These are phyloP conservation scores for Harpagus bidentatus DNA, from an alignment of 2,113 vertebrate species.

Conservation along the genomic window DNA sequence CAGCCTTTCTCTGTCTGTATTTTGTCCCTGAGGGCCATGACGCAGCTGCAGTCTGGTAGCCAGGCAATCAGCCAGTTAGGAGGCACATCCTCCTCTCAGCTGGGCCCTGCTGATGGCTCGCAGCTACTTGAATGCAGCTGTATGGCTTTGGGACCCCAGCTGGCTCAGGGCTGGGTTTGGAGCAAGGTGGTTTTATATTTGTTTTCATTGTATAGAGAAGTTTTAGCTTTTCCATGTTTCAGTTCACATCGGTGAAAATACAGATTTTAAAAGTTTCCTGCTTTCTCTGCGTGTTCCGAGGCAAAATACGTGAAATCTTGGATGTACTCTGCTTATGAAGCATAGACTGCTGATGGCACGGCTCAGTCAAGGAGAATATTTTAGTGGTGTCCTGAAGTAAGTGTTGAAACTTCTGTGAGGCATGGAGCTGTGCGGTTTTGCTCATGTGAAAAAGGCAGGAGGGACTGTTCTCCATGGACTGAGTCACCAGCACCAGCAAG, in stretches of 20 bases:
- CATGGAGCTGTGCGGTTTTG: background rate
- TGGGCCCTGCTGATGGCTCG: background rate
- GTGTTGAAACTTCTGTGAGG: background rate
- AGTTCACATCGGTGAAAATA: background rate
- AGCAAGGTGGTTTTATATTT: background rate
- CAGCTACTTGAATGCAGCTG: background rate
- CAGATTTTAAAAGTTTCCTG: background rate
- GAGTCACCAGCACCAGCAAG: background rate
- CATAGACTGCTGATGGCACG: background rate
- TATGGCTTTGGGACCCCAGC: background rate
- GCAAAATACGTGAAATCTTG: background rate
- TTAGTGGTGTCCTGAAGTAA: background rate
- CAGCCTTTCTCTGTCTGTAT: background rate
- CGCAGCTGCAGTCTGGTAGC: background rate
- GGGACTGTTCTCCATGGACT: background rate
- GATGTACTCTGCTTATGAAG: background rate
- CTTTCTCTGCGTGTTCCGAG: background rate
- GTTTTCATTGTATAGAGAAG: background rate
- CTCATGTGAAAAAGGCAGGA: background rate
- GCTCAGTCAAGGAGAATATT: background rate
- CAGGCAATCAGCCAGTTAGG: background rate
- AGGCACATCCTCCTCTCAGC: background rate
- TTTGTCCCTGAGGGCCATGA: background rate
- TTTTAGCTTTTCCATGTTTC: background rate
- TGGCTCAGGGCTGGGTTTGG: background rate